These are phyloP conservation scores for Psittacus erithacus DNA, from an alignment of 2,113 vertebrate species.

Conservation along the genomic window DNA sequence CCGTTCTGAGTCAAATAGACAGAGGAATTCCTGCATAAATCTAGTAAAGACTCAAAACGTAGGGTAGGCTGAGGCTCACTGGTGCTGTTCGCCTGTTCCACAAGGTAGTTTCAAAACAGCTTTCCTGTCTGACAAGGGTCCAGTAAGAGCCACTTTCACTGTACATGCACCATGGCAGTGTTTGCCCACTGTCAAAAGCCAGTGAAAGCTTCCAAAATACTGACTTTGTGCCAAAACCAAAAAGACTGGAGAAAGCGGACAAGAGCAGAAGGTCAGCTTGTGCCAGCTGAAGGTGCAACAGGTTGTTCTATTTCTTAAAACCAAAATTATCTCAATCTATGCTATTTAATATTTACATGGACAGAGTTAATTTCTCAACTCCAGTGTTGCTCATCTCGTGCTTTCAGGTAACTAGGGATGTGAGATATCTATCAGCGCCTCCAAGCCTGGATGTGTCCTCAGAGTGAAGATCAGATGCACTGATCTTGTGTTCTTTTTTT, in stretches of 20 bases:
- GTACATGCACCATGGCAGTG: rapidly evolving
- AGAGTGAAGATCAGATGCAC: constrained; percentile 38
- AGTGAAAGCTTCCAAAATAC: not conserved
- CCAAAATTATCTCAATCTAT: not conserved
- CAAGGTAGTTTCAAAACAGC: not conserved
- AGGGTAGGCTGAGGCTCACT: not conserved
- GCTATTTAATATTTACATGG: not conserved
- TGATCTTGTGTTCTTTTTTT: not conserved
- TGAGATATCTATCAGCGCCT: constrained; percentile 7
- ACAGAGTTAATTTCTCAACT: not conserved
- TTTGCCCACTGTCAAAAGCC: not conserved
- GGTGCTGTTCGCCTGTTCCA: not conserved
- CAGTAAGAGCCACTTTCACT: not conserved
- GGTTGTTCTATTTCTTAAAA: not conserved
- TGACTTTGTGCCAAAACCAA: not conserved
- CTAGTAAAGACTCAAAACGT: not conserved
- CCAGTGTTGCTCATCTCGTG: not conserved
- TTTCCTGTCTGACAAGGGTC: not conserved
- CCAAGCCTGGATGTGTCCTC: constrained; percentile 25
- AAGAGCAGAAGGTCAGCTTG: not conserved
- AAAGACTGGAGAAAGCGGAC: not conserved
- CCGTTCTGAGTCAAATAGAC: not conserved
- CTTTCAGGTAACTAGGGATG: constrained; percentile 5
- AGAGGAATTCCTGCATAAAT: not conserved
- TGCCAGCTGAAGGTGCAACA: not conserved